Conservation (phyloP, 2,797 vertebrate genomes). For the Sphenopsis melanotis region DNA sequence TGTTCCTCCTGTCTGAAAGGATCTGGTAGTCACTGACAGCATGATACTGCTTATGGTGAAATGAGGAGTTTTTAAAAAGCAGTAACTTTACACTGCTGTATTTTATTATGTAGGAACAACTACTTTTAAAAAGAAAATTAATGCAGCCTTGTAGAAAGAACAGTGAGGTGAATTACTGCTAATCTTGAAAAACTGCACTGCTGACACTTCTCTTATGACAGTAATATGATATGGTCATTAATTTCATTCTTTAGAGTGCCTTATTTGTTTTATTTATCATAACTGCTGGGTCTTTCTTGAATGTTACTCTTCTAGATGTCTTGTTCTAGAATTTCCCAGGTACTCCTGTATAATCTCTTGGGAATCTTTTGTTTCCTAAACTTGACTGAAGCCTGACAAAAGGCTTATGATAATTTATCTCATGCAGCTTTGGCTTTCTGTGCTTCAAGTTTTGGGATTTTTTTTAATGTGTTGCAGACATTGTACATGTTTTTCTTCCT, state of each 20-base stretch:
- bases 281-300: background rate
- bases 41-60: background rate
- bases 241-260: background rate
- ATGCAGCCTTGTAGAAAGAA: background rate
- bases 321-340: background rate
- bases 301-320: background rate
- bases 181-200: background rate
- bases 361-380: background rate
- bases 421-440: background rate
- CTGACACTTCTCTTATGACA: background rate
- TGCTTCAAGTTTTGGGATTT: accelerated
- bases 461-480: background rate
- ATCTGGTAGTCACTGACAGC: background rate
- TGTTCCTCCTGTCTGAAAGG: background rate
- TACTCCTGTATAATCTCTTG: background rate
- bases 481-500: background rate
- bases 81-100: background rate
- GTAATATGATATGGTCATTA: background rate
- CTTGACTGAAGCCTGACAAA: background rate
- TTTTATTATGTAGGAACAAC: background rate
- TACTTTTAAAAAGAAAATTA: accelerated
- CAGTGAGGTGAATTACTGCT: background rate
- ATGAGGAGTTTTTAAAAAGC: background rate
- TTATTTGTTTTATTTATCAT: background rate
- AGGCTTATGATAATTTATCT: background rate